Conservation (phyloP, 2,888 invertebrate genomes). For the Sicus ferrugineus region DNA sequence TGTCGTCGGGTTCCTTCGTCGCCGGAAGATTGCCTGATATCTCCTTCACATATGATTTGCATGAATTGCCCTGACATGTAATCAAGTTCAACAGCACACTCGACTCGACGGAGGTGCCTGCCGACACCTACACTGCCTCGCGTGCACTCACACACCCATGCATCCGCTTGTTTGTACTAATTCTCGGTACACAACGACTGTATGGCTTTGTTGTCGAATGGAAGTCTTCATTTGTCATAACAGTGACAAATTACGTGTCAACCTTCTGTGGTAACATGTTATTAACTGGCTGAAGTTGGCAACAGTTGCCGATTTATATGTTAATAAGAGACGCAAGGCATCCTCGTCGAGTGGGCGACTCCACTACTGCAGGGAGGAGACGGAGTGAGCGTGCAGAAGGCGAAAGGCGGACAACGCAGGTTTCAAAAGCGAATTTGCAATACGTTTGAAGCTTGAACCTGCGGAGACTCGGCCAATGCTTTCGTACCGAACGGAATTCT, state of each 20-base stretch:
- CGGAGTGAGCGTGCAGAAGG: no score
- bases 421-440: no score
- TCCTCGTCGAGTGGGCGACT: no score
- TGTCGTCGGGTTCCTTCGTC: no score
- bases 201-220: slow-evolving; percentile 35
- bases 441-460: no score
- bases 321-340: slow-evolving; percentile 28
- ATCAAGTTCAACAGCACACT: slow-evolving; percentile 60
- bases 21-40: neutral
- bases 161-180: neutral
- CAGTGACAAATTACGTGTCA: slow-evolving; percentile 46
- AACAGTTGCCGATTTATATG: slow-evolving; percentile 39
- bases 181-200: neutral
- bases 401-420: neutral
- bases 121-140: slow-evolving; percentile 36
- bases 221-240: slow-evolving; percentile 47
- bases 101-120: slow-evolving; percentile 57
- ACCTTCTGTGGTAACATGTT: slow-evolving; percentile 34
- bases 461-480: no score
- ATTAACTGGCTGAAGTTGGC: slow-evolving; percentile 23
- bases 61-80: slow-evolving; percentile 61
- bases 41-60: slow-evolving; percentile 59
- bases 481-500: no score
- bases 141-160: slow-evolving; percentile 3
- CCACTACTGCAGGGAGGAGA: no score